Evolutionary conservation across 2,888 invertebrate genomes (phyloP).

Genomic region (Agrotis clavis): DNA sequence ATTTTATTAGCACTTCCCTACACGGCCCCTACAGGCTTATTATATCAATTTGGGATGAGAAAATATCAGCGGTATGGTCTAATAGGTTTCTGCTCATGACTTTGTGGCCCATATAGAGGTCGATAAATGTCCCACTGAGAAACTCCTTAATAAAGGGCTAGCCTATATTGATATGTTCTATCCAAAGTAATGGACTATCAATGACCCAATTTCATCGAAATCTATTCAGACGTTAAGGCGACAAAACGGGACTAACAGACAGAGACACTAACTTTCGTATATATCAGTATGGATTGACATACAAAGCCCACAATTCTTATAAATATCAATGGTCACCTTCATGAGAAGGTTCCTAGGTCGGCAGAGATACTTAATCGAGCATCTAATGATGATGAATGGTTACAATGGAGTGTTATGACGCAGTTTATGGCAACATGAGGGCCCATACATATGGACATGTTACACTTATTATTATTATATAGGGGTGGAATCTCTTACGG

Average conservation of each 20-base stretch:
- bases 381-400: slow-evolving; percentile 52
- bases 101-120: no score
- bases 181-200: no score
- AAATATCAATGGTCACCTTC: slow-evolving; percentile 18
- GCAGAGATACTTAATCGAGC: slow-evolving; percentile 40
- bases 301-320: slow-evolving; percentile 5
- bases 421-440: slow-evolving; percentile 48
- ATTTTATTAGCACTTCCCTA: neutral
- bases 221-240: neutral
- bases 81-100: neutral
- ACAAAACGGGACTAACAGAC: neutral
- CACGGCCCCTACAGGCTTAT: neutral
- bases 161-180: no score
- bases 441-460: slow-evolving; percentile 31
- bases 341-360: neutral
- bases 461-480: slow-evolving; percentile 38
- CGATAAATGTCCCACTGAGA: no score
- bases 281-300: neutral
- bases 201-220: neutral
- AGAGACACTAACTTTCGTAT: neutral
- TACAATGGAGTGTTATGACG: slow-evolving; percentile 43
- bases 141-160: no score
- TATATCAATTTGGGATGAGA: no score
- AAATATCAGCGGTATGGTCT: neutral
- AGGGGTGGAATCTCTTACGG: slow-evolving; percentile 14